Conservation (phyloP, 2,797 vertebrate species). For the Enteromius argenteus region DNA sequence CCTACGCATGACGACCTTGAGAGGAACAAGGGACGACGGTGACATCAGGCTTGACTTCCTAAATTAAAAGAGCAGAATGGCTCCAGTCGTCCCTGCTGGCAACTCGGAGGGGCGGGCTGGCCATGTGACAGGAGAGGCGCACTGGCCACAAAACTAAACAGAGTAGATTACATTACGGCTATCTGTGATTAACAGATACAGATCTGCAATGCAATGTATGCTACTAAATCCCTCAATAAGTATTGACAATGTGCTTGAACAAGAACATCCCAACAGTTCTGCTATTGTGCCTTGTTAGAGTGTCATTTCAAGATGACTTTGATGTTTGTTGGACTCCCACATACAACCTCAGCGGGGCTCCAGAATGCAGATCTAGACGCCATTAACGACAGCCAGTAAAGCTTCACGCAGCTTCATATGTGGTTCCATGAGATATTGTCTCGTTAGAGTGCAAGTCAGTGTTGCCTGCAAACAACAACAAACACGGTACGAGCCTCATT, state of each 20-base stretch:
- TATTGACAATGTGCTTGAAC: slow-evolving; percentile 40
- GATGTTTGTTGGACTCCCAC: slow-evolving; percentile 19
- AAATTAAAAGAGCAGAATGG: slow-evolving; percentile 59
- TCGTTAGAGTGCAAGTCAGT: not conserved
- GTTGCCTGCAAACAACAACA: not conserved
- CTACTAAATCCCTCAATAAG: slow-evolving; percentile 19
- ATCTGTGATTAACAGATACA: slow-evolving; percentile 43
- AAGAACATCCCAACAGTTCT: slow-evolving; percentile 5
- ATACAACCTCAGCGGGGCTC: slow-evolving; percentile 10
- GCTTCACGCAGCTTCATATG: not conserved
- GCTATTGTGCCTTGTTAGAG: slow-evolving; percentile 1
- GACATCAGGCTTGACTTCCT: slow-evolving; percentile 46
- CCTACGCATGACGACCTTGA: slow-evolving; percentile 52
- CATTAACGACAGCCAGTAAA: not conserved
- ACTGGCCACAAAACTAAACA: slow-evolving; percentile 32
- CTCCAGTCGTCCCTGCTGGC: slow-evolving; percentile 37
- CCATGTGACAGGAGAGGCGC: slow-evolving; percentile 36
- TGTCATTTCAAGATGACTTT: slow-evolving; percentile 32
- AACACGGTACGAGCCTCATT: not conserved
- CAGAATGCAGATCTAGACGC: slow-evolving; percentile 16
- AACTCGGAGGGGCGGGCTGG: slow-evolving; percentile 29
- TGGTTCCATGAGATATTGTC: not conserved
- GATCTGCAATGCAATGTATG: slow-evolving; percentile 36
- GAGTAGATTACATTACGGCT: slow-evolving; percentile 46
- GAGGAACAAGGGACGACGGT: slow-evolving; percentile 10